Evolutionary conservation across 1,140 invertebrate genomes (phyloP).

Genomic region (Schlechtendalia chinensis): DNA sequence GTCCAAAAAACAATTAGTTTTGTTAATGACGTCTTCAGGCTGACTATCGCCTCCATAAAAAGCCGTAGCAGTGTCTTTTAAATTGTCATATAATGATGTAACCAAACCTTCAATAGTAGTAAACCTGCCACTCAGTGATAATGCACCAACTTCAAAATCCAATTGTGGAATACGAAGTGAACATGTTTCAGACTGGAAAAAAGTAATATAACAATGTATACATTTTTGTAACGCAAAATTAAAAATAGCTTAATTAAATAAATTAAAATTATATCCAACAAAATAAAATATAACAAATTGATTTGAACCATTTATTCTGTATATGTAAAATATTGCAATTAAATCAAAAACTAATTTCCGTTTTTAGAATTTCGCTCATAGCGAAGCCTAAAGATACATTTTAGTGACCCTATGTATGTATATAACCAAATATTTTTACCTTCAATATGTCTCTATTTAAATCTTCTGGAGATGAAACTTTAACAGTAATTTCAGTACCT

Average conservation of each 20-base stretch:
- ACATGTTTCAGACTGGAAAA: slow-evolving; percentile 84
- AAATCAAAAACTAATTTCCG: too few relatives aligned
- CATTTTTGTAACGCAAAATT: too few relatives aligned
- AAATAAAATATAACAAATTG: too few relatives aligned
- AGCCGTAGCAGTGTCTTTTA: slow-evolving; percentile 67
- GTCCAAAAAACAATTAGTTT: slow-evolving; percentile 66
- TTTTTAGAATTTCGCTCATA: too few relatives aligned
- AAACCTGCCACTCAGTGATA: slow-evolving; percentile 87
- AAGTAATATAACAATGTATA: slow-evolving; percentile 3
- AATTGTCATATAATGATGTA: slow-evolving; percentile 67
- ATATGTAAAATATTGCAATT: too few relatives aligned
- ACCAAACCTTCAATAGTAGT: slow-evolving; percentile 90
- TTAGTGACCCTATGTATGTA: too few relatives aligned
- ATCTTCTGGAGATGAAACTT: slow-evolving; percentile 72
- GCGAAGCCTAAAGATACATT: too few relatives aligned
- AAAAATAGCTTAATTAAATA: too few relatives aligned
- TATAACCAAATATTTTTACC: slow-evolving; percentile 60
- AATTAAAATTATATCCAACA: too few relatives aligned
- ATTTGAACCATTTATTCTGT: too few relatives aligned
- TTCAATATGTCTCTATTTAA: slow-evolving; percentile 91
- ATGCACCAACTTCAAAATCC: slow-evolving; percentile 80
- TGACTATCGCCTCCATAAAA: slow-evolving; percentile 65
- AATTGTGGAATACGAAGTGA: slow-evolving; percentile 83
- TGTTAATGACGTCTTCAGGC: slow-evolving; percentile 59
- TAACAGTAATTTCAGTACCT: slow-evolving; percentile 77